Conservation (phyloP, 2,797 vertebrate genomes). For the Phrynocephalus vlangalii region DNA sequence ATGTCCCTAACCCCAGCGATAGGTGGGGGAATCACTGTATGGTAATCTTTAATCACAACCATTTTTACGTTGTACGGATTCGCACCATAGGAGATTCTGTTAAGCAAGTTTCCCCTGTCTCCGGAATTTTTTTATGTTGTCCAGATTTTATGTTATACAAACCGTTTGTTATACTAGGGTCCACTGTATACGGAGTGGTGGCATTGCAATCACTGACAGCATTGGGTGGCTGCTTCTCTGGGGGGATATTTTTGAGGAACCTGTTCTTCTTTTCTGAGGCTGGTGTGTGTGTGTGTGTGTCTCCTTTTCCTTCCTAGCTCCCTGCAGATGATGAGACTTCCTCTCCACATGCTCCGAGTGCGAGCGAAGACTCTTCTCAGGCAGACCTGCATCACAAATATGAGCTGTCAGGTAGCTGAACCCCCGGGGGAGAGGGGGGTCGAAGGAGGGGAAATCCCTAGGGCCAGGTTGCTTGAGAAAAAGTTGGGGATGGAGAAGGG, state of each 20-base stretch:
- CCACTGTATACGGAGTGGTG: not conserved
- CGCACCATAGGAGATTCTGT: too few relatives aligned
- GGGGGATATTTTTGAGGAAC: slow-evolving; percentile 55
- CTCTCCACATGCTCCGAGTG: slow-evolving; percentile 80
- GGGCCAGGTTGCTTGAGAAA: slow-evolving; percentile 42
- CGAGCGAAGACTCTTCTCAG: slow-evolving; percentile 81
- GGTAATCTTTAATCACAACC: too few relatives aligned
- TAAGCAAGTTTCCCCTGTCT: too few relatives aligned
- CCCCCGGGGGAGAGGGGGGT: slow-evolving; percentile 40
- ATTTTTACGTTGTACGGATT: too few relatives aligned
- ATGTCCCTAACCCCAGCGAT: too few relatives aligned
- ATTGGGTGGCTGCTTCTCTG: slow-evolving; percentile 53
- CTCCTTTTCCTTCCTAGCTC: slow-evolving; percentile 77
- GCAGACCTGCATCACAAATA: slow-evolving; percentile 82
- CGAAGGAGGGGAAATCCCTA: slow-evolving; percentile 52
- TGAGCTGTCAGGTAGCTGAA: slow-evolving; percentile 82
- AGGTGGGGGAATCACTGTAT: too few relatives aligned
- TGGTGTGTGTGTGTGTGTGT: slow-evolving; percentile 56
- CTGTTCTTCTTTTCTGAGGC: slow-evolving; percentile 65
- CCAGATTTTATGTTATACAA: too few relatives aligned
- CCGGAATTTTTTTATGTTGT: too few relatives aligned
- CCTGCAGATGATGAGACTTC: slow-evolving; percentile 81
- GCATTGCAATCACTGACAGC: slow-evolving; percentile 32
- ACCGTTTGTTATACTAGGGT: too few relatives aligned
- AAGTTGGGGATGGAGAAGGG: slow-evolving; percentile 71